Conservation (phyloP, 2,797 vertebrate species). For the Xiphophorus birchmanni region DNA sequence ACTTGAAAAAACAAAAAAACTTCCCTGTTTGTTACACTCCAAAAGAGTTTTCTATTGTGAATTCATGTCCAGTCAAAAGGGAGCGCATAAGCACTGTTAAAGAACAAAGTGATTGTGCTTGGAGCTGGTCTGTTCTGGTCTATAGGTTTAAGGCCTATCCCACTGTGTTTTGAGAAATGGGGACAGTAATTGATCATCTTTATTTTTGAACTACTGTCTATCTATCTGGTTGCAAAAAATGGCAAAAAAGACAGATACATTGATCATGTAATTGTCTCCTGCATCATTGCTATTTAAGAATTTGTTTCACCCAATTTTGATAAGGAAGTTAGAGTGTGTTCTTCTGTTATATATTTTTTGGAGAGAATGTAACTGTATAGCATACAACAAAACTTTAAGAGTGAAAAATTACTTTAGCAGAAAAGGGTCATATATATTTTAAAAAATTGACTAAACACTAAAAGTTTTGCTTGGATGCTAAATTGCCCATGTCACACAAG, state of each 20-base stretch:
- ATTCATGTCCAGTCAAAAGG: not conserved
- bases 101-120: not conserved
- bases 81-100: not conserved
- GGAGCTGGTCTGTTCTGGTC: not conserved
- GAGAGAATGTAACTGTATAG: not conserved
- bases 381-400: not conserved
- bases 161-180: not conserved
- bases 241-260: not conserved
- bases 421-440: too few species aligned
- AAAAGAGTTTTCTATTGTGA: not conserved
- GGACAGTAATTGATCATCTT: not conserved
- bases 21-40: not conserved
- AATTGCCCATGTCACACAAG: not conserved
- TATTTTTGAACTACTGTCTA: not conserved
- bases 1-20: not conserved
- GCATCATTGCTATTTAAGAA: not conserved
- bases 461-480: not conserved
- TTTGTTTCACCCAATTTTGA: not conserved
- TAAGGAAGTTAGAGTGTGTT: constrained; percentile 24
- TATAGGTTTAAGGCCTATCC: not conserved
- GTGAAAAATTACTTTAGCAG: not conserved
- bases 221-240: not conserved
- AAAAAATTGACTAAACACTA: not conserved
- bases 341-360: constrained; percentile 19
- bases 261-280: too few species aligned